Evolutionary conservation across 2,113 vertebrate genomes (phyloP), one percentile per base, ranked within the genome.

Genomic region (Maylandia zebra): DNA sequence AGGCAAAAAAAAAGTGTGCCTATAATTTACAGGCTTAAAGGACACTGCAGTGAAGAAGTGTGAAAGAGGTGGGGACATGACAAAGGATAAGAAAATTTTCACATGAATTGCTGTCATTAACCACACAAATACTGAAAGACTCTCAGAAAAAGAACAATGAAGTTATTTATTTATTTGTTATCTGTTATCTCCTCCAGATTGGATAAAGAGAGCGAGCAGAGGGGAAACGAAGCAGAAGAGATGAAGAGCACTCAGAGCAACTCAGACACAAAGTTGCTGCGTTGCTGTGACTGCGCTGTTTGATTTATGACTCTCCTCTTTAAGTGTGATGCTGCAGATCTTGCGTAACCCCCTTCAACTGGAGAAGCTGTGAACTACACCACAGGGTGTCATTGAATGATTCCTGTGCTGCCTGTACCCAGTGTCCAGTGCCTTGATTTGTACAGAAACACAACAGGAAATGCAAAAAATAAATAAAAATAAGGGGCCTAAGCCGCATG

Each of bases 271-370:
- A 91, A 90, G 91, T 87, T 92, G 92, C 86, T 71, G 86, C 48
- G 56, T 57, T 92, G 90, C 86, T 91, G 55, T 81, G 82, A 88
- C 57, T 83, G 61, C 56, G 52, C 83, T 38, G 38, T 50, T 83
- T 94, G 90, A 94, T 95, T 91, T 91, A 94, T 88, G 89, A 87
- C 81, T 86, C 85, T 85, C 81, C 81, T 88, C 48, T 79, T 91
- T 89, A 86, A 88, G 83, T 34, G 84, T 45, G 89, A 92, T 57
- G 79, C 82, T 94, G 83, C 92, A 89, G 88, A 86, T 92, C 85
- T 94, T 94, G 91, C 30, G 38, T 89, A 95, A 94, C 86, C 78
- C 81, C 83, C 66, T 84, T 91, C 82, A 90, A 76, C 38, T 59
- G 56, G 80, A 88, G 82, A 87, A 86, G 45, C 52, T 81, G 78